phyloP scores from a whole-genome alignment of 2,797 vertebrate species.

The Sphenopsis melanotis region DNA sequence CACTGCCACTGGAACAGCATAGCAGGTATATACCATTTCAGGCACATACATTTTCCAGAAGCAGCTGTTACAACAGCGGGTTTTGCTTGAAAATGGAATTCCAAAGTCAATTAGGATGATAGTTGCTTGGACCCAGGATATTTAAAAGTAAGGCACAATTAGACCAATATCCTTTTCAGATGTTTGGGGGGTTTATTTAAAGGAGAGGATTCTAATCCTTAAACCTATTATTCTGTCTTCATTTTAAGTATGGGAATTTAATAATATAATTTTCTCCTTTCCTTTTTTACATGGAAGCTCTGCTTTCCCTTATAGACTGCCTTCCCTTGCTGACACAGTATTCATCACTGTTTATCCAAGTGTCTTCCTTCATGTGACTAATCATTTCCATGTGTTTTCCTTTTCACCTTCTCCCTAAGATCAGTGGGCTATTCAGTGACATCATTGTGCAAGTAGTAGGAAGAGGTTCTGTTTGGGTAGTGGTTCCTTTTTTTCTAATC shows the following conservation, averaged over 20 bases:
- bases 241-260: not conserved
- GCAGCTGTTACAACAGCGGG: not conserved
- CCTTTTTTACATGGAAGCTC: not conserved
- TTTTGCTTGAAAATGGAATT: conserved; percentile 4
- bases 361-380: not conserved
- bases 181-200: not conserved
- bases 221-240: not conserved
- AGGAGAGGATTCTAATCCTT: not conserved
- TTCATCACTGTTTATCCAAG: not conserved
- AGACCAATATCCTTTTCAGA: not conserved
- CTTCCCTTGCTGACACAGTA: not conserved
- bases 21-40: not conserved
- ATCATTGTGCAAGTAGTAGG: not conserved
- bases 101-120: not conserved
- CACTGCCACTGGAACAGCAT: not conserved
- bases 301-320: not conserved
- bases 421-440: not conserved
- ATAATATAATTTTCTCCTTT: not conserved
- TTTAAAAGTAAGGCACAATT: not conserved
- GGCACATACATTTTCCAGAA: not conserved
- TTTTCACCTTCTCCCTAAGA: not conserved
- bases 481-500: not conserved
- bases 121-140: not conserved
- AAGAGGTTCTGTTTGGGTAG: not conserved
- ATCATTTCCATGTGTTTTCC: not conserved